Percentiles rank a stretch among this genome's conserved stretches.
These are phyloP conservation scores for Bedellia somnulentella DNA, from an alignment of 2,888 invertebrate genomes.

Conservation along the genomic window DNA sequence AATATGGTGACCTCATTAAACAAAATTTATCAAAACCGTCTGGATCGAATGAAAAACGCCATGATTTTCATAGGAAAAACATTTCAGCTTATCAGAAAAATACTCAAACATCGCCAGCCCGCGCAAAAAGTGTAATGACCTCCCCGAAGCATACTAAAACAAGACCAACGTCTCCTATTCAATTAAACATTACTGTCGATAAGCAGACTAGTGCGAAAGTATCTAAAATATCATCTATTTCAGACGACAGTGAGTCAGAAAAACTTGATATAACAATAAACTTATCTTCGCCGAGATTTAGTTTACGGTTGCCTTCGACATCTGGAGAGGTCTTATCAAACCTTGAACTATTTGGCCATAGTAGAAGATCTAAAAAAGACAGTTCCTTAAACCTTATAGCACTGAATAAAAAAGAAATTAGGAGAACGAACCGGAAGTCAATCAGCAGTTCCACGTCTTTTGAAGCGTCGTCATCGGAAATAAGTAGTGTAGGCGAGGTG, in stretches of 20 bases:
- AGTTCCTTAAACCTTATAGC: too few species aligned
- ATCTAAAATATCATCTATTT: too few species aligned
- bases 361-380: too few species aligned
- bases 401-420: too few species aligned
- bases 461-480: slow-evolving; percentile 39
- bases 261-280: slow-evolving; percentile 38
- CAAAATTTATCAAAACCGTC: slow-evolving; percentile 37
- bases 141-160: slow-evolving; percentile 44
- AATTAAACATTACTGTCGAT: slow-evolving; percentile 21
- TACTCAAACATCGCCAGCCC: slow-evolving; percentile 50
- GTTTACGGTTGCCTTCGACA: slow-evolving; percentile 35
- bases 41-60: slow-evolving; percentile 21
- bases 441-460: slow-evolving; percentile 32
- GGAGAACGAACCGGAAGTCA: too few species aligned
- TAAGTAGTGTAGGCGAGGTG: slow-evolving; percentile 49
- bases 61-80: slow-evolving; percentile 19
- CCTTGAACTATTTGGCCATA: slow-evolving; percentile 19
- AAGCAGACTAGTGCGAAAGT: slow-evolving; percentile 38
- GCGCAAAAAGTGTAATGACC: slow-evolving; percentile 44
- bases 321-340: slow-evolving; percentile 34
- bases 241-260: slow-evolving; percentile 18
- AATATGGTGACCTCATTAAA: slow-evolving; percentile 40
- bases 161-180: slow-evolving; percentile 42
- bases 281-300: slow-evolving; percentile 43
- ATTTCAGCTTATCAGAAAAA: slow-evolving; percentile 30